phyloP scores from a whole-genome alignment of 2,113 vertebrate genomes.

The Hiodon tergisus region DNA sequence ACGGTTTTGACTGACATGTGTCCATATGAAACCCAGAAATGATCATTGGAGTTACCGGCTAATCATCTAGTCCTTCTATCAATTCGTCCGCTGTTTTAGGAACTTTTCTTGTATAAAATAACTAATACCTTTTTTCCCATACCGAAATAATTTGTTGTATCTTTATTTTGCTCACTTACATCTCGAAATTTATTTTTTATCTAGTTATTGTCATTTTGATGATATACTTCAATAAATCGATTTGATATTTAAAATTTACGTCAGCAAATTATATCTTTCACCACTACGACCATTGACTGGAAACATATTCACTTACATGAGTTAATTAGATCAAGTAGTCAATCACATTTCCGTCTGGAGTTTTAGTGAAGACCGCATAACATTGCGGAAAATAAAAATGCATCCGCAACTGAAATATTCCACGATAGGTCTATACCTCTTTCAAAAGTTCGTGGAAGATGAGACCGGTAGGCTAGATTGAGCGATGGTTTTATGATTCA shows the following conservation, averaged over 20 bases:
- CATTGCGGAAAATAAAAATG: constrained; percentile 19
- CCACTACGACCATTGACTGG: not conserved
- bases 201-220: too few relatives aligned
- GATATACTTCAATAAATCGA: too few relatives aligned
- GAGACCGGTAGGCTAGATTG: constrained; percentile 10
- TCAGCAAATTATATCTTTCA: too few relatives aligned
- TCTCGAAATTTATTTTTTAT: too few relatives aligned
- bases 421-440: constrained; percentile 28
- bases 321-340: not conserved
- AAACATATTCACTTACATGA: constrained; percentile 13
- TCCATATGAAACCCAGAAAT: too few relatives aligned
- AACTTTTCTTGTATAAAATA: not conserved
- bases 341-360: constrained; percentile 9
- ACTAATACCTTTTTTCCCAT: not conserved
- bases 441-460: constrained; percentile 34
- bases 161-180: not conserved
- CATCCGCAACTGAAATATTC: constrained; percentile 22
- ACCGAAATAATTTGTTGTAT: not conserved
- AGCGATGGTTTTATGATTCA: constrained; percentile 7
- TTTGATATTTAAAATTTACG: too few relatives aligned
- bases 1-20: too few relatives aligned
- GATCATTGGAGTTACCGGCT: constrained; percentile 1
- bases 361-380: constrained; percentile 11
- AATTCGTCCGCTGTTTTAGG: not conserved
- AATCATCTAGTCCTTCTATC: not conserved